Conservation (phyloP, 2,113 vertebrate species). For the Brachyhypopomus occidentalis region DNA sequence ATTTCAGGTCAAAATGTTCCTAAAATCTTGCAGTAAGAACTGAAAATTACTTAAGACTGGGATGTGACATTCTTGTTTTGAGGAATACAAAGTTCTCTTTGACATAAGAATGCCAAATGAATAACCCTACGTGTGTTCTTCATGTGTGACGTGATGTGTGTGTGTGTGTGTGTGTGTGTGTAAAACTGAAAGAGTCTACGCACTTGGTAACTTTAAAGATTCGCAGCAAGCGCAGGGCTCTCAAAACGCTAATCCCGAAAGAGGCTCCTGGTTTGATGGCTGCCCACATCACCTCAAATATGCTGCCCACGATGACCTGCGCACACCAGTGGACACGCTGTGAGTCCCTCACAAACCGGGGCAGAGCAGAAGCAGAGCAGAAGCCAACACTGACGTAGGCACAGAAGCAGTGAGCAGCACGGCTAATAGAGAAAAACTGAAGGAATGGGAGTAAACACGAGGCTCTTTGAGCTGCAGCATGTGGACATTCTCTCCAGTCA, state of each 20-base stretch:
- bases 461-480: neutral
- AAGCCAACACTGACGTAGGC: neutral
- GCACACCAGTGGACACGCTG: neutral
- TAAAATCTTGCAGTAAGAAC: too few relatives aligned
- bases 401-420: constrained; percentile 2
- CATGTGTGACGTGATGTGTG: too few relatives aligned
- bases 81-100: too few relatives aligned
- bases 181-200: neutral
- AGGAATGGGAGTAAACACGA: neutral
- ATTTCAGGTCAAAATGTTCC: neutral
- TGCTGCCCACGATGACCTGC: constrained; percentile 96
- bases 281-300: constrained; percentile 97
- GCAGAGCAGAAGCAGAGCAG: neutral
- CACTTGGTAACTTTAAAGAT: constrained; percentile 99
- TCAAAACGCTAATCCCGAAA: constrained; percentile 93
- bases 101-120: too few relatives aligned
- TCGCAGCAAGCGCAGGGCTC: constrained; percentile 88
- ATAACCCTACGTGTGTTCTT: too few relatives aligned
- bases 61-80: too few relatives aligned
- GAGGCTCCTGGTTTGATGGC: constrained; percentile 92
- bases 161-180: neutral
- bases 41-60: too few relatives aligned
- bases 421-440: neutral
- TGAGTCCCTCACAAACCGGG: too few relatives aligned
- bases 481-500: constrained; percentile 11